Conservation (phyloP, 2,888 invertebrate species). For the Leucophenga maculata region DNA sequence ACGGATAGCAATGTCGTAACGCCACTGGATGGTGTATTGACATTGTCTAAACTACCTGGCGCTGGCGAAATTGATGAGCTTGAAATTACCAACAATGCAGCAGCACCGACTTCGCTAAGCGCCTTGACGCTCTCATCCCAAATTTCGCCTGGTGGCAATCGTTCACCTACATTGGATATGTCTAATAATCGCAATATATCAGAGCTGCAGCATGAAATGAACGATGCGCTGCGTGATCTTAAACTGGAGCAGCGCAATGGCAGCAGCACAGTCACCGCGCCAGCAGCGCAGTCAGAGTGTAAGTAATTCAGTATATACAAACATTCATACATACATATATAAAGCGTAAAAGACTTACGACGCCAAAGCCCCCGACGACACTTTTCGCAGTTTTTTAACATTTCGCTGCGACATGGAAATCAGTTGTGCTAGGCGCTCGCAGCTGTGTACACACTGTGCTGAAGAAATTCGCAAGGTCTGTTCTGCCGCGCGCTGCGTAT, state of each 20-base stretch:
- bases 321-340: not conserved
- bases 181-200: constrained; percentile 78
- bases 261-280: not conserved
- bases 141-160: constrained; percentile 56
- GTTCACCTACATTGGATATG: constrained; percentile 76
- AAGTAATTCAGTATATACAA: too few species aligned
- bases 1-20: constrained; percentile 72
- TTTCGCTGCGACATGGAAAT: not conserved
- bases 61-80: not conserved
- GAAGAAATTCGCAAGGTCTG: not conserved
- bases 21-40: constrained; percentile 58
- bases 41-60: not conserved
- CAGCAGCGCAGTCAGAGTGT: not conserved
- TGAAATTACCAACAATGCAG: constrained; percentile 13
- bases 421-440: not conserved
- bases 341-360: too few species aligned
- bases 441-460: not conserved
- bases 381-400: too few species aligned
- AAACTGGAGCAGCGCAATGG: constrained; percentile 49
- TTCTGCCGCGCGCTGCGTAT: too few species aligned
- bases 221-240: constrained; percentile 74
- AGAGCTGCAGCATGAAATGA: constrained; percentile 77
- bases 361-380: too few species aligned
- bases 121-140: constrained; percentile 43
- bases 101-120: constrained; percentile 45